Evolutionary conservation across 2,113 vertebrate species (phyloP).

Genomic region (Cyprinus carpio): DNA sequence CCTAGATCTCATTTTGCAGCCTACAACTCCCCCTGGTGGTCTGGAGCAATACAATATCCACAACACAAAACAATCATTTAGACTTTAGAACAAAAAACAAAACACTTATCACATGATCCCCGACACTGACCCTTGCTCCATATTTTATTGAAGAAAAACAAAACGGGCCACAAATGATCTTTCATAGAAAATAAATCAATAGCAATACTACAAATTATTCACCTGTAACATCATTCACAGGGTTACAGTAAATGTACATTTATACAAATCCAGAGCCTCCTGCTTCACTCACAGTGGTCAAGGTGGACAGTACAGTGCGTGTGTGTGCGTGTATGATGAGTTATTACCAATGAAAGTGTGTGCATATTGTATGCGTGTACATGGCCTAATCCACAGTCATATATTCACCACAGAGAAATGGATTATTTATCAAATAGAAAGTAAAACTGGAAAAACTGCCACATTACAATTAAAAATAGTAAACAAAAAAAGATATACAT

Average conservation of each 20-base stretch:
- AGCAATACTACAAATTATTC: constrained; percentile 69
- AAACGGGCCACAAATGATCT: constrained; percentile 51
- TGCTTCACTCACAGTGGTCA: constrained; percentile 63
- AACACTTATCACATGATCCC: not conserved
- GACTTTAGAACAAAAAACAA: not conserved
- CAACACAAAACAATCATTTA: not conserved
- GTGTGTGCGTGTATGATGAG: constrained; percentile 3
- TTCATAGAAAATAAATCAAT: constrained; percentile 68
- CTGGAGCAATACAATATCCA: not conserved
- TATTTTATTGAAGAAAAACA: constrained; percentile 61
- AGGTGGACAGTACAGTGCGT: constrained; percentile 37
- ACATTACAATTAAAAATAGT: not conserved
- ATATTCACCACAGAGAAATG: constrained; percentile 1
- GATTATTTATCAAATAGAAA: not conserved
- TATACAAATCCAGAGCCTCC: constrained; percentile 65
- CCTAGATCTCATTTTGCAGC: not conserved
- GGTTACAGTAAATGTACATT: constrained; percentile 69
- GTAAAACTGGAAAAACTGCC: not conserved
- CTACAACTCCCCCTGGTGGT: constrained; percentile 42
- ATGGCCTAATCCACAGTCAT: not conserved
- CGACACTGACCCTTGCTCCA: constrained; percentile 25
- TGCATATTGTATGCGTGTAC: not conserved
- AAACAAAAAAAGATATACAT: not conserved
- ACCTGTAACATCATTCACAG: constrained; percentile 65
- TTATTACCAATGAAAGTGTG: not conserved